phyloP scores from a whole-genome alignment of 1,140 invertebrate genomes.

The Coptotermes formosanus region DNA sequence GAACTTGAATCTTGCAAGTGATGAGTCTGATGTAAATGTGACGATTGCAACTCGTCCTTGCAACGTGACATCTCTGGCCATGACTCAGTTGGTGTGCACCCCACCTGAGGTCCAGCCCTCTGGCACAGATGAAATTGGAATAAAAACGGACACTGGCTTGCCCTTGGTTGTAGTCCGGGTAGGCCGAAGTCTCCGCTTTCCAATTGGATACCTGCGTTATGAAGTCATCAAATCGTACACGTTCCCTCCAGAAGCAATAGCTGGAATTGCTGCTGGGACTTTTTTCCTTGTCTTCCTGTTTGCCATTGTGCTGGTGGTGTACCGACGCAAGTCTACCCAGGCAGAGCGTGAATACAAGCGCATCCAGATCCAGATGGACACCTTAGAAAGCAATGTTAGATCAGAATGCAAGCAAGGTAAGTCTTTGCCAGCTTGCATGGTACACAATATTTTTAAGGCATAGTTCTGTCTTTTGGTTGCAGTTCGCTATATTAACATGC shows the following conservation, averaged over 20 bases:
- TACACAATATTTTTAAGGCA: not conserved
- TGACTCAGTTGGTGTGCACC: conserved; percentile 84
- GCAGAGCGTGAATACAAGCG: conserved; percentile 94
- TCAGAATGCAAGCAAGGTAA: conserved; percentile 93
- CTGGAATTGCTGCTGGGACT: conserved; percentile 79
- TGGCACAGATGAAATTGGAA: conserved; percentile 81
- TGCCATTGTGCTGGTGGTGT: conserved; percentile 82
- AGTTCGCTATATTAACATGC: not conserved
- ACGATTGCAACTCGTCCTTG: conserved; percentile 85
- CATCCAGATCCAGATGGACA: conserved; percentile 99
- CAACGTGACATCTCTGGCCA: conserved; percentile 89
- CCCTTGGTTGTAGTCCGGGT: conserved; percentile 88
- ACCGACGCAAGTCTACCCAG: conserved; percentile 88
- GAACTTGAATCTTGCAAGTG: conserved; percentile 85
- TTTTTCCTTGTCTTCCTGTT: conserved; percentile 81
- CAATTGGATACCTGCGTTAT: conserved; percentile 56
- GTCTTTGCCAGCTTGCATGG: conserved; percentile 32
- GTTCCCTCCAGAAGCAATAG: conserved; percentile 83
- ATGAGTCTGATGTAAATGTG: conserved; percentile 90
- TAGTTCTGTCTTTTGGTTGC: not conserved
- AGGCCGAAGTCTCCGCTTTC: conserved; percentile 80
- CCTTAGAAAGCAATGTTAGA: conserved; percentile 95
- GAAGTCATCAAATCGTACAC: conserved; percentile 81
- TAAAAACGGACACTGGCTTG: conserved; percentile 70
- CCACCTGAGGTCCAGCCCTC: conserved; percentile 83